Conservation (phyloP, 2,113 vertebrate species). For the Ornithorhynchus anatinus region DNA sequence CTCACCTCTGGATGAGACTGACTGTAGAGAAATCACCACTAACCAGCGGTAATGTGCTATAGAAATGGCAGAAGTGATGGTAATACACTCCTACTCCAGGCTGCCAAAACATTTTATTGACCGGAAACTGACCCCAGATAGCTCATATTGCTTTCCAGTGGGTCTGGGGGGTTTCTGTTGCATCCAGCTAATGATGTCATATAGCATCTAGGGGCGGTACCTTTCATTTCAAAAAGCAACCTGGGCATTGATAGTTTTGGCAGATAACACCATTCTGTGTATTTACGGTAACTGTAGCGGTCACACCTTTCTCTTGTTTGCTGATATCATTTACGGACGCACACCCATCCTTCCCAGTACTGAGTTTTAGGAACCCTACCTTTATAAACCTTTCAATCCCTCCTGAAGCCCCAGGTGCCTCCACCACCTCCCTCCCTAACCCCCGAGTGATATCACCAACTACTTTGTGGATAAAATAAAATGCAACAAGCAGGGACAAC, state of each 20-base stretch:
- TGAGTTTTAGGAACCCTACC: too few relatives aligned
- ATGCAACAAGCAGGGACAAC: too few relatives aligned
- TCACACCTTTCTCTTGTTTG: not conserved
- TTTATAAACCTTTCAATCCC: too few relatives aligned
- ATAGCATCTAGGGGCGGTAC: not conserved
- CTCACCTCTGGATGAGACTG: too few relatives aligned
- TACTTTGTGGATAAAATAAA: too few relatives aligned
- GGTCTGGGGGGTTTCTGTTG: accelerated
- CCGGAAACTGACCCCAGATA: not conserved
- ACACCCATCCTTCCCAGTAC: too few relatives aligned
- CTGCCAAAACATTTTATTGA: not conserved
- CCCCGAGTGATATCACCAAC: too few relatives aligned
- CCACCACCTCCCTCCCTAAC: too few relatives aligned
- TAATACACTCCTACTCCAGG: not conserved
- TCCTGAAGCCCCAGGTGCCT: too few relatives aligned
- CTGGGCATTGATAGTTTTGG: conserved; percentile 28
- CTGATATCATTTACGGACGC: not conserved
- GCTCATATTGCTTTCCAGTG: not conserved
- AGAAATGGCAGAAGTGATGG: not conserved
- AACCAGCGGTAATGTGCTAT: too few relatives aligned
- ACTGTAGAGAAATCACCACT: too few relatives aligned
- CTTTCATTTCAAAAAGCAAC: not conserved
- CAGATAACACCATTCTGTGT: conserved; percentile 27
- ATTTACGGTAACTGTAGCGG: not conserved
- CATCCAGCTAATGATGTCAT: not conserved